Conservation (phyloP, 2,888 invertebrate species). For the Andrena hattorfiana region DNA sequence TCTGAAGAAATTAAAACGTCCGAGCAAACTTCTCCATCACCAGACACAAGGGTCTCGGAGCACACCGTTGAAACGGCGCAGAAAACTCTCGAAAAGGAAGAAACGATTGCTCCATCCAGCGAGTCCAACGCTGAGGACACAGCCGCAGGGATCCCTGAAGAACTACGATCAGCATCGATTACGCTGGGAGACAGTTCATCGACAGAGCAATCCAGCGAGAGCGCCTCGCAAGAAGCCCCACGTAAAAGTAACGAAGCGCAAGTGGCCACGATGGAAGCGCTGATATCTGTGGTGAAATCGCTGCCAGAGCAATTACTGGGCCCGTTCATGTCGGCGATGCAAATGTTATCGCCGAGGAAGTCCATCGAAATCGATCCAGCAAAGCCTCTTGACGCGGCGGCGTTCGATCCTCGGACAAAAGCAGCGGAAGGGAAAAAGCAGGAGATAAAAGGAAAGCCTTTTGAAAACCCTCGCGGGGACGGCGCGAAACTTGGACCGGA, state of each 20-base stretch:
- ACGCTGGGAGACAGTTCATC: background rate
- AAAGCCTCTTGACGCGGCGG: background rate
- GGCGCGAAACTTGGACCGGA: background rate
- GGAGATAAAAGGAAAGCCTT: background rate
- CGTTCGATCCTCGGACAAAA: background rate
- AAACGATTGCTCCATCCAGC: background rate
- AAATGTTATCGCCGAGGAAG: constrained; percentile 75
- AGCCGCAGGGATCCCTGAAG: background rate
- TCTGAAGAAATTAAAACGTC: background rate
- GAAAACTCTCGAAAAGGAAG: background rate
- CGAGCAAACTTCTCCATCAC: background rate
- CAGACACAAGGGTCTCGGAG: background rate
- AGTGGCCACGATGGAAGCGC: constrained; percentile 74
- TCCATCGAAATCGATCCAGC: constrained; percentile 10
- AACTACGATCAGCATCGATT: constrained; percentile 13
- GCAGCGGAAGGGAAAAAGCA: background rate
- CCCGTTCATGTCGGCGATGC: constrained; percentile 78
- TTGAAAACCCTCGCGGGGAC: background rate
- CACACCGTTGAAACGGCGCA: background rate
- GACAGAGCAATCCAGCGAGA: background rate
- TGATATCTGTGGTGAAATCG: constrained; percentile 79
- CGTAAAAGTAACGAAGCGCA: constrained; percentile 43
- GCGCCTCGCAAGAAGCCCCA: background rate
- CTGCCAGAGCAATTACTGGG: constrained; percentile 80
- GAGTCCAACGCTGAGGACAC: background rate